These are phyloP conservation scores for Diarsia mendica DNA, from an alignment of 2,888 invertebrate genomes.

Conservation along the genomic window DNA sequence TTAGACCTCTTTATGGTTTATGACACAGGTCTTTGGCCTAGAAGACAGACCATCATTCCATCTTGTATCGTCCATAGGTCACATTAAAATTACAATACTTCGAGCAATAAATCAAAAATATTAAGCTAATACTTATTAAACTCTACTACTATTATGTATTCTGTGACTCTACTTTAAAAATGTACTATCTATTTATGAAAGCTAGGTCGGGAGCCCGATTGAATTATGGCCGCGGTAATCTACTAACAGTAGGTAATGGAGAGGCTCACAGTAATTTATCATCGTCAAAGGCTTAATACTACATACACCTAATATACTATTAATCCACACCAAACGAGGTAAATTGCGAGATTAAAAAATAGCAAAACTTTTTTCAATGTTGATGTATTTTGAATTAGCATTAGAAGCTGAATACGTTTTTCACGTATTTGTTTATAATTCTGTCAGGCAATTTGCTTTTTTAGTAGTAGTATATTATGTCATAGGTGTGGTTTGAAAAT, in stretches of 20 bases:
- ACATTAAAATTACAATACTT: slow-evolving; percentile 2
- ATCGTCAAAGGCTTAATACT: slow-evolving; percentile 27
- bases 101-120: slow-evolving; percentile 4
- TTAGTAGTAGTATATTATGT: neutral
- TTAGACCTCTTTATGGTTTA: slow-evolving; percentile 2
- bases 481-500: neutral
- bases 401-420: neutral
- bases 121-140: neutral
- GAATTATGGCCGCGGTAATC: slow-evolving; percentile 57
- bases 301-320: slow-evolving; percentile 14
- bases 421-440: neutral
- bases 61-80: neutral
- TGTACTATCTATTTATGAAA: slow-evolving; percentile 37
- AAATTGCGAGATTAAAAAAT: slow-evolving; percentile 36
- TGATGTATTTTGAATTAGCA: slow-evolving; percentile 3
- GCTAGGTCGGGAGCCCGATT: slow-evolving; percentile 31
- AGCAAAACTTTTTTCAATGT: neutral
- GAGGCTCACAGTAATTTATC: slow-evolving; percentile 47
- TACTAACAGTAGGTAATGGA: slow-evolving; percentile 44
- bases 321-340: slow-evolving; percentile 5
- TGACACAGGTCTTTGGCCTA: no score
- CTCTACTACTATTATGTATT: no score
- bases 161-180: slow-evolving; percentile 33
- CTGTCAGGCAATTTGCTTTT: slow-evolving; percentile 21
- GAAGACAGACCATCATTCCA: no score